Evolutionary conservation across 2,113 vertebrate genomes (phyloP), one percentile per base, ranked within the genome.

Genomic region (Merops nubicus): DNA sequence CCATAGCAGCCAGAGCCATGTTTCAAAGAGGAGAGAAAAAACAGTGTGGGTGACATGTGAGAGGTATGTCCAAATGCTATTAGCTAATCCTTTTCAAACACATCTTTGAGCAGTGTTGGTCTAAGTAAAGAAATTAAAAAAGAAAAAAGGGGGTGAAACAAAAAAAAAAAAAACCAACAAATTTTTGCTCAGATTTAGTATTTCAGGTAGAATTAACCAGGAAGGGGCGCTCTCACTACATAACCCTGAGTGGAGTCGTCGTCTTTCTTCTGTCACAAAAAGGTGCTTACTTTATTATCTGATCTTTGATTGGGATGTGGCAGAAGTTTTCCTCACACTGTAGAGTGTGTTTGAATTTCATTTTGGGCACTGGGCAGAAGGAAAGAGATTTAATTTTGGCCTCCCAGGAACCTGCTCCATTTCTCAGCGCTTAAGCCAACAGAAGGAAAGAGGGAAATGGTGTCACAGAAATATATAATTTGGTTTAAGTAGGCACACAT

Each of bases 181-280:
- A 12, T 8, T 86, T 31, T 36, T 69, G 13, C 31, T 92, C 22
- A 50, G 64, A 48, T 72, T 54, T 74, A 64, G 56, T 64, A 34
- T 85, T 96, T 85, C 34, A 77, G 57, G 42, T 8, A 73, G n/a
- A 72, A 72, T 91, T 81, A 88, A 29, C 86, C 87, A 79, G 84
- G 80, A 88, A 96, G 87, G 74, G 91, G 84, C 92, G 89, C 91
- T 92, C 93, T 96, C 74, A 91, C 40, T 81, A 29, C 40, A 9
- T 64, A 57, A 91, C 42, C 92, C 51, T 28, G 43, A 54, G 38
- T 23, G 26, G 26, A 76, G 31, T 14, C 34, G 25, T 33, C 81
- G 23, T n/a, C n/a, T 47, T 48, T 19, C 17, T 63, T 82, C 31
- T 12, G 11, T 47, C 26, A 62, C 43, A 73, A 40, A 45, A 67